These are phyloP conservation scores for Pediacus dermestoides DNA, from an alignment of 2,888 invertebrate genomes.

Conservation along the genomic window DNA sequence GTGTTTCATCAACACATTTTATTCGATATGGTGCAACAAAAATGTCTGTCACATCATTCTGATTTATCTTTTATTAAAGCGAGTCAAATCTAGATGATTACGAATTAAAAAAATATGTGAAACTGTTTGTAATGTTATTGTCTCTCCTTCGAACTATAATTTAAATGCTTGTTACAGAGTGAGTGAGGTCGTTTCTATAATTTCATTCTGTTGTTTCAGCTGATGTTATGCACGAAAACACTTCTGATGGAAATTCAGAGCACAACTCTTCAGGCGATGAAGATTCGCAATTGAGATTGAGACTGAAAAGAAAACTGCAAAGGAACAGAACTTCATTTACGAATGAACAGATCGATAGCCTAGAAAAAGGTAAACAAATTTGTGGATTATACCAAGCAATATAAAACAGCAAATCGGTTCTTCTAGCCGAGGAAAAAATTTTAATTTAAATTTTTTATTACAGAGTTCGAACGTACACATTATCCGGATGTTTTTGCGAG, in stretches of 20 bases:
- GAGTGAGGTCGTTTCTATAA: no score
- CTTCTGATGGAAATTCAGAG: constrained; percentile 86
- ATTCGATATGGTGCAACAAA: no score
- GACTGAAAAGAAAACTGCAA: constrained; percentile 94
- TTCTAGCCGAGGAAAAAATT: no score
- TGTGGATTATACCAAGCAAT: no score
- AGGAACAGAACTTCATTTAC: constrained; percentile 97
- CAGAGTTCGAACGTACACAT: constrained; percentile 96
- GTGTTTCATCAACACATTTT: no score
- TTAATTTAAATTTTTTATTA: constrained; percentile 48
- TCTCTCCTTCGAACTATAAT: no score
- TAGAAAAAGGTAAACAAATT: constrained; percentile 92
- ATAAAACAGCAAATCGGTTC: no score
- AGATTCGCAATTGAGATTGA: constrained; percentile 87
- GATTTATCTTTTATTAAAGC: no score
- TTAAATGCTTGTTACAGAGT: neutral
- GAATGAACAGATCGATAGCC: constrained; percentile 96
- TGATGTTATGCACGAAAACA: constrained; percentile 66
- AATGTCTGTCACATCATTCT: no score
- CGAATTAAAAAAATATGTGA: no score
- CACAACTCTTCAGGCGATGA: constrained; percentile 87
- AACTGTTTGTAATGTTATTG: no score
- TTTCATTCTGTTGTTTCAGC: constrained; percentile 32
- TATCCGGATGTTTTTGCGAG: constrained; percentile 97
- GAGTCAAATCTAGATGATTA: no score